A percentile compares a stretch with the other conserved stretches of the same genome.
phyloP scores from a whole-genome alignment of 1,140 invertebrate species.

The Cydia splendana region DNA sequence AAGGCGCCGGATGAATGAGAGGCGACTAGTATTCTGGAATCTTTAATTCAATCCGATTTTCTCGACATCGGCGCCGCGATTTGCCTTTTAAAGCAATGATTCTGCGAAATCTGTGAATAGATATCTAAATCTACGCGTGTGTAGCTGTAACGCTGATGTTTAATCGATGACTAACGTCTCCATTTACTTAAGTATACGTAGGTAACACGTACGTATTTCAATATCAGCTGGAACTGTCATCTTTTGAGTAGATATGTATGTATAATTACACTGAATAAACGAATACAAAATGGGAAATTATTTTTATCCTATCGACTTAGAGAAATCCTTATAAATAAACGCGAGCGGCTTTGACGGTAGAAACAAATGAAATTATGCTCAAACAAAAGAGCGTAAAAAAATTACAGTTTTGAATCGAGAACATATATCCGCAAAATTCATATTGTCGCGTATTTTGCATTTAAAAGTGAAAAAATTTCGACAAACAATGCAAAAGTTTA shows the following conservation, averaged over 20 bases:
- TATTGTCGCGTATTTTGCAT: too few species aligned
- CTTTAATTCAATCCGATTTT: conserved; percentile 27
- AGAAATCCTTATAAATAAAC: neutral
- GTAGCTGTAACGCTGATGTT: neutral
- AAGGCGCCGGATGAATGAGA: conserved; percentile 25
- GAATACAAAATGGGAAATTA: neutral
- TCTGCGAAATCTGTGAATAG: neutral
- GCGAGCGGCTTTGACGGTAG: too few species aligned
- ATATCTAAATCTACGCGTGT: neutral
- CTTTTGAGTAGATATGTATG: neutral
- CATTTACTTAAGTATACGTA: neutral
- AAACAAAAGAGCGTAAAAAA: too few species aligned
- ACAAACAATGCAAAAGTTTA: too few species aligned
- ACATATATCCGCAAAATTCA: too few species aligned
- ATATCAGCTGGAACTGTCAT: neutral
- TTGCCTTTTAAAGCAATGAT: conserved; percentile 5
- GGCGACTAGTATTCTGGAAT: conserved; percentile 14
- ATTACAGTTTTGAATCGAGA: too few species aligned
- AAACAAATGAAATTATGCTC: too few species aligned
- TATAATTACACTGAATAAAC: neutral
- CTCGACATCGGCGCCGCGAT: neutral
- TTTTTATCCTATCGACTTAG: neutral
- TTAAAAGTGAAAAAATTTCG: too few species aligned
- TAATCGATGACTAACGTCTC: conserved; percentile 15
- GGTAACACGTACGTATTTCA: neutral